These are phyloP conservation scores for Taenioides sp. DNA, from an alignment of 2,797 vertebrate genomes.

Conservation along the genomic window DNA sequence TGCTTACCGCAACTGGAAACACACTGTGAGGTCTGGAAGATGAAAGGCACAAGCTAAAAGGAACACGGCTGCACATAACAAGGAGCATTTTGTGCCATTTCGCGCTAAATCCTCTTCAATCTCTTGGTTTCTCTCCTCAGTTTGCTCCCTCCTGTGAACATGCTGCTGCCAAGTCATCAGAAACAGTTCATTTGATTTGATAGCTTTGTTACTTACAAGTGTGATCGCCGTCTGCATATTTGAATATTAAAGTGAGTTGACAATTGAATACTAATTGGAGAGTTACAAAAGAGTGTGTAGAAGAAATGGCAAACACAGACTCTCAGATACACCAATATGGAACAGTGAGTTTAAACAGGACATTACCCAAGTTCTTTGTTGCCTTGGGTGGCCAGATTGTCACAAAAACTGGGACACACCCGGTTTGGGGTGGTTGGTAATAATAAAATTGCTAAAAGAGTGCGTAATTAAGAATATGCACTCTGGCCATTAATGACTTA, in stretches of 20 bases:
- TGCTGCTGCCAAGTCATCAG: conserved; percentile 49
- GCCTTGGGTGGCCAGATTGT: too few relatives aligned
- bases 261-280: neutral
- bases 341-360: neutral
- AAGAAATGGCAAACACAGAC: neutral
- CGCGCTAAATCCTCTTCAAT: conserved; percentile 35
- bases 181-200: conserved; percentile 61
- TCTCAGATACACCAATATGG: neutral
- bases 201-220: conserved; percentile 55
- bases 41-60: conserved; percentile 24
- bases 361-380: too few relatives aligned
- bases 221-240: neutral
- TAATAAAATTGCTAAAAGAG: too few relatives aligned
- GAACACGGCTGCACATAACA: conserved; percentile 24
- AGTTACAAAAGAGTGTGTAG: too few relatives aligned
- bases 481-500: too few relatives aligned
- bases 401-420: too few relatives aligned
- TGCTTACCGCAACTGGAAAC: neutral
- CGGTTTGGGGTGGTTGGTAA: too few relatives aligned
- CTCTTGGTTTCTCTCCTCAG: conserved; percentile 2
- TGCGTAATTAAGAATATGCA: too few relatives aligned
- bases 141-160: conserved; percentile 10
- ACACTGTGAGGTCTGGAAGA: conserved; percentile 36
- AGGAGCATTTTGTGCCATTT: conserved; percentile 27
- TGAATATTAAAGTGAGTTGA: neutral